These are phyloP conservation scores for Eristalinus aeneus DNA, from an alignment of 2,888 invertebrate species.

Conservation along the genomic window DNA sequence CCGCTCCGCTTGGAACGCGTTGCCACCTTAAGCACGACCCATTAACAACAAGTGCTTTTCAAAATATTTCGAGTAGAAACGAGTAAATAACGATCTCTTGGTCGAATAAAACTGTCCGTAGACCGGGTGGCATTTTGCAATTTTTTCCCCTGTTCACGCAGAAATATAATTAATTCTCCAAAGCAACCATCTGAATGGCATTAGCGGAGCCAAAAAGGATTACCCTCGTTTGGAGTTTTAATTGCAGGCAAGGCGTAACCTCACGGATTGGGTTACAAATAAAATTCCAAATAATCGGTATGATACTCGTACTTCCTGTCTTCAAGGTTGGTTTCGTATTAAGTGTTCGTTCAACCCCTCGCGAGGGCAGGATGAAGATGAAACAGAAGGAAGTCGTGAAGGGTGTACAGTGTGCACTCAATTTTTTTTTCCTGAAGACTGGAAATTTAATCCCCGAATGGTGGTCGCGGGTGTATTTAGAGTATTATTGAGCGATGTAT, in stretches of 20 bases:
- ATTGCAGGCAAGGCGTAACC: slow-evolving; percentile 37
- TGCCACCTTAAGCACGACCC: slow-evolving; percentile 25
- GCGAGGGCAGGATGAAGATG: slow-evolving; percentile 7
- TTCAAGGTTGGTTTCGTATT: slow-evolving; percentile 42
- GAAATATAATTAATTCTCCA: slow-evolving; percentile 24
- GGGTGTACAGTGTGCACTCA: slow-evolving; percentile 1
- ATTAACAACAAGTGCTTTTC: slow-evolving; percentile 27
- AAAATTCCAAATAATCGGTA: slow-evolving; percentile 55
- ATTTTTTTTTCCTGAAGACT: background rate
- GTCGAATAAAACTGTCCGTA: slow-evolving; percentile 27
- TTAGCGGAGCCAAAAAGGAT: slow-evolving; percentile 44
- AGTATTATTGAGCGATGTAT: background rate
- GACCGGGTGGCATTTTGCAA: background rate
- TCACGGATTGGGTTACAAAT: slow-evolving; percentile 49
- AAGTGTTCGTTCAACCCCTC: slow-evolving; percentile 57
- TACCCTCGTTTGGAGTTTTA: slow-evolving; percentile 22
- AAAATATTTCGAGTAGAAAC: slow-evolving; percentile 22
- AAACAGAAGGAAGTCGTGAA: slow-evolving; percentile 39
- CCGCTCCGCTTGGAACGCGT: slow-evolving; percentile 1
- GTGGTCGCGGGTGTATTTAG: slow-evolving; percentile 23
- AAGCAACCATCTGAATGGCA: slow-evolving; percentile 23
- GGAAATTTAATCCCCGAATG: slow-evolving; percentile 48
- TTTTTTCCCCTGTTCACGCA: background rate
- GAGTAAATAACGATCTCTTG: slow-evolving; percentile 17
- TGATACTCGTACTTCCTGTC: slow-evolving; percentile 55